Base-by-base conservation (phyloP, 2,888 invertebrate genomes). In the Mesorhabditis spiculigera region DNA sequence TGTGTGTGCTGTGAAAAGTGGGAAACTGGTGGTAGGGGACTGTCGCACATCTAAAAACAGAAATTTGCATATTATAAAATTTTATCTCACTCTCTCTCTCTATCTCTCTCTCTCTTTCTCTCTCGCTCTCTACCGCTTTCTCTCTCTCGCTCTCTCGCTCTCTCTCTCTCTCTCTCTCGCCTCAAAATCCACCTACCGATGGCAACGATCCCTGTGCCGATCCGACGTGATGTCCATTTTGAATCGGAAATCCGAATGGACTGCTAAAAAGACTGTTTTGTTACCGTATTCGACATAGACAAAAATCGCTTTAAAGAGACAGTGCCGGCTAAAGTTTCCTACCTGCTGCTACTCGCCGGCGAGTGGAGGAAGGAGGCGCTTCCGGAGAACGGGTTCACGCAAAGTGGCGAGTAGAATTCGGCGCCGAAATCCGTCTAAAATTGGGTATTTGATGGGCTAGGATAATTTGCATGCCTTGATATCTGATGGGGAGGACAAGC, bases 401-500 rank as follows among this genome's bases (percentile, higher is more conserved):
- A 63, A 6, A 63, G 41, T 8, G 63, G 63, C 63, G 63, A 63
- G 63, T 16, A n/a, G 63, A 63, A 63, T 8, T n/a, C 63, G 16
- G 10, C 63, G 6, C 10, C 63, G 13, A 63, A n/a, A 3, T n/a
- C 13, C 63, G 13, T 28, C 63, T 63, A 6, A 16, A 63, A 8
- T 1, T 2, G 6, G 1, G 28, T 10, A 6, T 63, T 28, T 28
- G n/a, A 28, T 28, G 28, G n/a, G n/a, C n/a, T n/a, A n/a, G n/a
- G n/a, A n/a, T n/a, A n/a, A n/a, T n/a, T n/a, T n/a, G n/a, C n/a
- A n/a, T n/a, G n/a, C n/a, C 66, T 77, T 77, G 71, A 77, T 71
- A 42, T 73, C 77, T 41, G 71, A 70, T 44, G 78, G 77, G 4
- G 77, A 77, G n/a, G 77, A 78, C 4, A 80, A 72, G 5, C 77